Conservation (phyloP, 2,113 vertebrate species). For the Thamnaconus septentrionalis region DNA sequence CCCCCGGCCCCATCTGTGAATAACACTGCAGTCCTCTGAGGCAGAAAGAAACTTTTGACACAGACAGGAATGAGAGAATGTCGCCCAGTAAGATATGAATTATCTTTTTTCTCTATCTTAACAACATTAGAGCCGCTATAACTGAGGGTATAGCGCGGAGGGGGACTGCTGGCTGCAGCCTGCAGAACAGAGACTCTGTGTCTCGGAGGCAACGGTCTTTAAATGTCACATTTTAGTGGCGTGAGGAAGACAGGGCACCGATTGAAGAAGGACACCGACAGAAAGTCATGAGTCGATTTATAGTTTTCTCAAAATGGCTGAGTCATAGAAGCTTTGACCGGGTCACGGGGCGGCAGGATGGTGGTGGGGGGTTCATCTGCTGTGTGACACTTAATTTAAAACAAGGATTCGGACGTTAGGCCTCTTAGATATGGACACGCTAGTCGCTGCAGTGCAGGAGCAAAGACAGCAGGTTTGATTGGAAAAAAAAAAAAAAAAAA, state of each 20-base stretch:
- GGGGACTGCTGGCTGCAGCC: background rate
- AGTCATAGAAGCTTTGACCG: background rate
- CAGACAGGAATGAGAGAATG: no score
- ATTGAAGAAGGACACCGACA: constrained; percentile 9
- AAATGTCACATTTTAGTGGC: constrained; percentile 20
- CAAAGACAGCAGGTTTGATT: no score
- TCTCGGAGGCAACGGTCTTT: background rate
- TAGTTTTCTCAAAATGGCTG: background rate
- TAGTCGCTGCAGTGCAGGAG: no score
- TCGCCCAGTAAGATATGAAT: no score
- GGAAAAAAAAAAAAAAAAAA: no score
- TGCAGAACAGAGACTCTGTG: constrained; percentile 13
- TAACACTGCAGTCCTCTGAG: no score
- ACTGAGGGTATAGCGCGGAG: background rate
- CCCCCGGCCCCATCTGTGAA: no score
- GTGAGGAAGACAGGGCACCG: constrained; percentile 11
- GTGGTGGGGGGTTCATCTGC: constrained; percentile 6
- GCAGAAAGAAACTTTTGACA: no score
- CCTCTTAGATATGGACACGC: no score
- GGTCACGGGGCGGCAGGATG: background rate
- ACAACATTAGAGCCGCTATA: background rate
- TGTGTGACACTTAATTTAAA: background rate
- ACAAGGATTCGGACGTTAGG: no score
- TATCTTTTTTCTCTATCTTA: background rate
- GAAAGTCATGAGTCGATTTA: background rate